Evolutionary conservation across 2,797 vertebrate genomes (phyloP).

Genomic region (Neopelma chrysocephalum): DNA sequence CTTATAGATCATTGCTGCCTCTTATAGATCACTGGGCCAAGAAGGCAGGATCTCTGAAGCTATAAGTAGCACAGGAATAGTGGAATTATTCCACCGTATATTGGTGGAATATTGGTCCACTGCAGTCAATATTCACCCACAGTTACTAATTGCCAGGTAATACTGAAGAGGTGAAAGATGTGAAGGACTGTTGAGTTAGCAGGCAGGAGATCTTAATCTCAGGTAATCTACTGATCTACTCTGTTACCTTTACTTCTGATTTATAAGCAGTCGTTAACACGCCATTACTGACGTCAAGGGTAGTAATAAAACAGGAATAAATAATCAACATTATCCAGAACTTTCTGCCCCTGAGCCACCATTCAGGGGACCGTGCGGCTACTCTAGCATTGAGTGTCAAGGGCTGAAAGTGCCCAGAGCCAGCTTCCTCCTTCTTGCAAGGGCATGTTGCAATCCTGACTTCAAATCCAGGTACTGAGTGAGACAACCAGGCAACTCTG

Average conservation of each 20-base stretch:
- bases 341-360: neutral
- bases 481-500: neutral
- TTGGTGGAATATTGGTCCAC: too few species aligned
- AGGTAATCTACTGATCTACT: neutral
- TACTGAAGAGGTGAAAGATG: neutral
- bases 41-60: neutral
- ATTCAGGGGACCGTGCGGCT: rapidly evolving
- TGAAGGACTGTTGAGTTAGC: neutral
- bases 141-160: neutral
- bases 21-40: neutral
- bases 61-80: neutral
- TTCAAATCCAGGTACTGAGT: neutral
- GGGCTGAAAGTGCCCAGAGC: neutral
- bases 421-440: neutral
- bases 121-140: neutral
- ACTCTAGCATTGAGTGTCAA: neutral
- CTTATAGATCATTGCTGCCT: neutral
- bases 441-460: neutral
- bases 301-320: neutral
- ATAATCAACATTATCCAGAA: neutral
- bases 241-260: neutral
- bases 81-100: neutral
- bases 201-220: neutral
- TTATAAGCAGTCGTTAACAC: neutral
- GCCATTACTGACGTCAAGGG: neutral